A percentile compares a stretch with the other conserved stretches of the same genome.
Conservation (phyloP, 2,797 vertebrate species). For the Liparis tanakae region DNA sequence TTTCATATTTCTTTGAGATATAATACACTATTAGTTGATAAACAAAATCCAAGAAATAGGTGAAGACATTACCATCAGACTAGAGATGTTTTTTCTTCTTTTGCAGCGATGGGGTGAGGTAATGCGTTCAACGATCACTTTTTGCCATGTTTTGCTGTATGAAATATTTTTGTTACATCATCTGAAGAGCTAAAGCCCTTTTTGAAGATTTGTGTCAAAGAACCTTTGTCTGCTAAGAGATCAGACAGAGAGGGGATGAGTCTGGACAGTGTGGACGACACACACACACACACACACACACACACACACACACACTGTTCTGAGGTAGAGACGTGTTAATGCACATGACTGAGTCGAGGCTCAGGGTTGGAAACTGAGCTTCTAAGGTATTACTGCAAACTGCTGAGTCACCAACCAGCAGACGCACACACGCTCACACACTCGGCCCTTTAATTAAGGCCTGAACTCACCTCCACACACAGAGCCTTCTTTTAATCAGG, state of each 20-base stretch:
- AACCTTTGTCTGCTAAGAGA: conserved; percentile 27
- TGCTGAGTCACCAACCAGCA: conserved; percentile 77
- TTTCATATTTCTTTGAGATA: too few species aligned
- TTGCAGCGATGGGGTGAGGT: not conserved
- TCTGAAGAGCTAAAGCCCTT: too few species aligned
- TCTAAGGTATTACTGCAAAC: conserved; percentile 72
- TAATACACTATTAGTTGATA: too few species aligned
- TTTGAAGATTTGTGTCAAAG: not conserved
- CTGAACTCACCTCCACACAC: conserved; percentile 58
- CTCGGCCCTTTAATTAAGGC: conserved; percentile 71
- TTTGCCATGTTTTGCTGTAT: too few species aligned
- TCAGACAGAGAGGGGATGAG: conserved; percentile 35
- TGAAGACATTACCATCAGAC: too few species aligned
- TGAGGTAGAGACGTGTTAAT: conserved; percentile 61
- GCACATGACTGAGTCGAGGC: conserved; percentile 65
- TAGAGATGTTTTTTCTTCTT: not conserved
- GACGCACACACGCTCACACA: conserved; percentile 6
- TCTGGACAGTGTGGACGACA: conserved; percentile 24
- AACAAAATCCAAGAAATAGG: too few species aligned
- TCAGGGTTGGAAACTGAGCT: conserved; percentile 72
- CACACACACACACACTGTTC: conserved; percentile 43
- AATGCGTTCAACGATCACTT: too few species aligned
- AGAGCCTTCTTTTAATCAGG: conserved; percentile 69
- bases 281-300: conserved; percentile 22
- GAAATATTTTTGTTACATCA: too few species aligned